Percentiles rank a stretch among this genome's conserved stretches.
Evolutionary conservation across 2,113 vertebrate genomes (phyloP).

Genomic region (Lampris incognitus): DNA sequence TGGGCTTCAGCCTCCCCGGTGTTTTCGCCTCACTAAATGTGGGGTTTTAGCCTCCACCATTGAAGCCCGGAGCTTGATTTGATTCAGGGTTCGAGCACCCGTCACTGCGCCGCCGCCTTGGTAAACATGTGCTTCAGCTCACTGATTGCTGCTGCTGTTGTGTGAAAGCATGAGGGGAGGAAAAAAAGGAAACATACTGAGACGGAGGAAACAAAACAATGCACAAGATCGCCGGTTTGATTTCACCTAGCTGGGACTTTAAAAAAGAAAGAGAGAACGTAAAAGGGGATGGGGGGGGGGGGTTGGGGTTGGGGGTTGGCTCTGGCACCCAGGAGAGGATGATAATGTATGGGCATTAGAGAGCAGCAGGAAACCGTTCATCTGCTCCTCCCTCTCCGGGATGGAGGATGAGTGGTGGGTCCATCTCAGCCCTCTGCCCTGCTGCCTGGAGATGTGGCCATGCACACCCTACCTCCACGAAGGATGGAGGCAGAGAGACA

Average conservation of each 20-base stretch:
- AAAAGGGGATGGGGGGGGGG: no score
- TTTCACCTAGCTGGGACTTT: not conserved
- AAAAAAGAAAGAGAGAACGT: not conserved
- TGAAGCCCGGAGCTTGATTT: not conserved
- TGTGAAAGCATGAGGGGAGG: no score
- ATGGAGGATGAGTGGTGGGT: slow-evolving; percentile 49
- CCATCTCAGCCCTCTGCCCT: slow-evolving; percentile 46
- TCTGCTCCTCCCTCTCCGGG: slow-evolving; percentile 25
- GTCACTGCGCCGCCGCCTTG: not conserved
- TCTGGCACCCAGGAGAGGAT: slow-evolving; percentile 22
- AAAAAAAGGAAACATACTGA: no score
- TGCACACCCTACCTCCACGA: slow-evolving; percentile 49
- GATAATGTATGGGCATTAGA: slow-evolving; percentile 42
- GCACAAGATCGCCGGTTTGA: not conserved
- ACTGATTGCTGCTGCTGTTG: slow-evolving; percentile 5
- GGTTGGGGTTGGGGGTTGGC: no score
- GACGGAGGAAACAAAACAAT: slow-evolving; percentile 3
- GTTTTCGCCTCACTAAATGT: slow-evolving; percentile 16
- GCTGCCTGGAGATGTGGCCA: slow-evolving; percentile 43
- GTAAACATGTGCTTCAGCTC: slow-evolving; percentile 25
- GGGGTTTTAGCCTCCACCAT: slow-evolving; percentile 9
- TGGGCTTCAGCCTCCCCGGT: slow-evolving; percentile 40
- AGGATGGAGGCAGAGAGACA: slow-evolving; percentile 42
- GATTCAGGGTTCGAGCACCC: not conserved
- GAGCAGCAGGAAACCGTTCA: slow-evolving; percentile 38